Base-by-base conservation (phyloP, 2,797 vertebrate genomes). In the Oophaga sylvatica region DNA sequence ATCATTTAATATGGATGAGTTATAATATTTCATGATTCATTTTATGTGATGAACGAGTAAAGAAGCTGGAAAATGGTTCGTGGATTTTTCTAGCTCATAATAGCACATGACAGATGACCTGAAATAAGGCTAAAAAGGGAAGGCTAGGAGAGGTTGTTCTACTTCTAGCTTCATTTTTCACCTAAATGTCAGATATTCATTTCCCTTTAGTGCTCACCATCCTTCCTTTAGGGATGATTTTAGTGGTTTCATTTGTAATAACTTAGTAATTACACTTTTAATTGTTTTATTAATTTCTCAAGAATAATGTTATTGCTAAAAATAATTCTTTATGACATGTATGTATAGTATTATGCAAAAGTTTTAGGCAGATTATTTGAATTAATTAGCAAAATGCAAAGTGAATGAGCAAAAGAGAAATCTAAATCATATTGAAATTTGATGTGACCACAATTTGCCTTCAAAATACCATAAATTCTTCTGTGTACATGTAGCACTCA, bases 1-100 rank as follows among this genome's bases (percentile, higher is more conserved):
- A 82, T 68, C 16, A 26, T 73, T 75, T 87, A 86, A 80, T 86
- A 87, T 87, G 85, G 8, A 81, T 81, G 68, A 87, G 79, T 26
- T 79, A 87, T 81, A 73, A 81, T 87, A 73, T 57, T 62, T 62
- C 60, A 63, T 53, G 77, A 68, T 85, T 29, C 59, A 53, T 48
- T 81, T 68, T 62, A 87, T 73, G 79, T 81, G 65, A 86, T 41
- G 26, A 87, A 59, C 17, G 31, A 75, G 20, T 56, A 87, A 62
- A 56, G 80, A 53, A 59, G 53, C 57, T 82, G 16, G 59, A 67
- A 63, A 73, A 87, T 87, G 77, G 56, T 81, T 81, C 5, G 15
- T 29, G 80, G 63, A 20, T 56, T 60, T 76, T 20, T 63, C 19
- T 20, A 31, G 31, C 31, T 10, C 56, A 59, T 73, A 3, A 45